Percentiles rank a stretch among this genome's conserved stretches.
Evolutionary conservation across 2,113 vertebrate genomes (phyloP).

Genomic region (Engraulis encrasicolus): DNA sequence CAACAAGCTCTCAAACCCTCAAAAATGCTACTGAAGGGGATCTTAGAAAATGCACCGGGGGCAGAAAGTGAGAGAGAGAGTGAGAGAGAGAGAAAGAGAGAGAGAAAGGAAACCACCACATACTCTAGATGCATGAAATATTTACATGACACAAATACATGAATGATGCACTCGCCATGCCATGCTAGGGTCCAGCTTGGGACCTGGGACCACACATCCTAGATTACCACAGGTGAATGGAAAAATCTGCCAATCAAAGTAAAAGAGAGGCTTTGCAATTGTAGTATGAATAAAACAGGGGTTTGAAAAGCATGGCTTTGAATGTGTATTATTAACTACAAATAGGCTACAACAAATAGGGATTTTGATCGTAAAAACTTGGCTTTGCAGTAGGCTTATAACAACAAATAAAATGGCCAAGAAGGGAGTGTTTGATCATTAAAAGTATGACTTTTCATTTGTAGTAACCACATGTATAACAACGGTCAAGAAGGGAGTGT

Average conservation of each 20-base stretch:
- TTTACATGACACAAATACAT: slow-evolving; percentile 2
- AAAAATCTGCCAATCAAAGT: neutral
- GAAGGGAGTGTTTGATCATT: too few species aligned
- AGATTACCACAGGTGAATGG: neutral
- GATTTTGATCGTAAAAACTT: too few species aligned
- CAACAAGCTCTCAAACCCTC: neutral
- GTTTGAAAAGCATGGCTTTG: too few species aligned
- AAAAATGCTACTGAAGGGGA: neutral
- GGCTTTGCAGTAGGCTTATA: too few species aligned
- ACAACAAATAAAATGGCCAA: too few species aligned
- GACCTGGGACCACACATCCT: neutral
- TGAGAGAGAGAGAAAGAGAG: neutral
- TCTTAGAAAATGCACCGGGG: neutral
- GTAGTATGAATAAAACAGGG: too few species aligned
- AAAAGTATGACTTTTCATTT: too few species aligned
- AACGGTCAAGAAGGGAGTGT: too few species aligned
- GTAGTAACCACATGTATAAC: too few species aligned
- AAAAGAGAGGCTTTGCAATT: neutral
- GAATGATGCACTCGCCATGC: neutral
- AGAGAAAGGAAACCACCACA: neutral
- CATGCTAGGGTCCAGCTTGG: neutral
- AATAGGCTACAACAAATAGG: too few species aligned
- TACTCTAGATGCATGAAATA: neutral
- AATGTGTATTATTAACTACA: too few species aligned
- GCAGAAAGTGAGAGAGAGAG: neutral